phyloP scores from a whole-genome alignment of 2,797 vertebrate genomes.

The Thaleichthys pacificus region DNA sequence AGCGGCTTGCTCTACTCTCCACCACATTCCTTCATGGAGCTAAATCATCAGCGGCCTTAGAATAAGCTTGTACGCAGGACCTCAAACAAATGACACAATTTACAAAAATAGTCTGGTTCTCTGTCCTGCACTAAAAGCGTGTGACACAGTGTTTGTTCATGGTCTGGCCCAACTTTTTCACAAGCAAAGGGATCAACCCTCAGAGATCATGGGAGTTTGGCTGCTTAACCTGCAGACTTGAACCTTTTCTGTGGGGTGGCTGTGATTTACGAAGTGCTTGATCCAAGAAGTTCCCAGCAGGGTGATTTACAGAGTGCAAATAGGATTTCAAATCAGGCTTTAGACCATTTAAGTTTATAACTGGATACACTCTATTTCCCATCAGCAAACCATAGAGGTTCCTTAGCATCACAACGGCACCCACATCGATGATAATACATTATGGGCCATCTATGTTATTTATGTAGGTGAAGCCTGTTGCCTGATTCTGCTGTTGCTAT shows the following conservation, averaged over 20 bases:
- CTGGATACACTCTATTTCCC: slow-evolving; percentile 31
- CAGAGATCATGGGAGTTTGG: slow-evolving; percentile 38
- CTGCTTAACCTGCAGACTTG: slow-evolving; percentile 45
- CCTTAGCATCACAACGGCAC: slow-evolving; percentile 18
- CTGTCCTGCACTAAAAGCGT: slow-evolving; percentile 10
- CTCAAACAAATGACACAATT: slow-evolving; percentile 36
- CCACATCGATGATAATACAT: slow-evolving; percentile 30
- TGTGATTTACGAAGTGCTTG: slow-evolving; percentile 50
- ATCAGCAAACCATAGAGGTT: slow-evolving; percentile 32
- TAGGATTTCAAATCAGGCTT: slow-evolving; percentile 40
- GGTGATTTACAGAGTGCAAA: slow-evolving; percentile 46
- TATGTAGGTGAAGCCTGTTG: slow-evolving; percentile 16
- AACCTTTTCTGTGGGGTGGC: slow-evolving; percentile 21
- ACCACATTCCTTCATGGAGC: slow-evolving; percentile 34
- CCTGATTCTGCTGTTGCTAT: slow-evolving; percentile 28
- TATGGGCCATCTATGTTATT: slow-evolving; percentile 28
- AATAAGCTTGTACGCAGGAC: slow-evolving; percentile 26
- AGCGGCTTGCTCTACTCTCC: slow-evolving; percentile 25
- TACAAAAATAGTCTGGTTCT: slow-evolving; percentile 29
- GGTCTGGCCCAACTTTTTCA: slow-evolving; percentile 28
- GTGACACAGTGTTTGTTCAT: slow-evolving; percentile 24
- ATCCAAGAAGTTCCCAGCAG: slow-evolving; percentile 28
- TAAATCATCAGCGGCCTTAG: slow-evolving; percentile 30
- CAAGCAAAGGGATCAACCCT: slow-evolving; percentile 31
- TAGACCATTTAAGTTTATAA: slow-evolving; percentile 37